Evolutionary conservation across 2,797 vertebrate species (phyloP), one percentile per base, ranked within the genome.

Genomic region (Molossus molossus): DNA sequence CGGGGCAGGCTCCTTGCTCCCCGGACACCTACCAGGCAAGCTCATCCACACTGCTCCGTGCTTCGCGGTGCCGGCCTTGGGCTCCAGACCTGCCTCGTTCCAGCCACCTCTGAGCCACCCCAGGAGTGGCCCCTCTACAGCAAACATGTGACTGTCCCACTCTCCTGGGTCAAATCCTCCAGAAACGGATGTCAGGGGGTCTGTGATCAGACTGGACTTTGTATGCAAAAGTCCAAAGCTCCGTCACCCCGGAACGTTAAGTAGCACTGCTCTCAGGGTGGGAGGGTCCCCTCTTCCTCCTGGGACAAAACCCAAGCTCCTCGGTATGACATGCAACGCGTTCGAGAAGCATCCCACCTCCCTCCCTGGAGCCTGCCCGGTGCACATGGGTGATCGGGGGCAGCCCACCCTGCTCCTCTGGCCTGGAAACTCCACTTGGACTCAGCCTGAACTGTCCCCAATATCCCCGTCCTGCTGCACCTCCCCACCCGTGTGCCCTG

Each of bases 11-110:
- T 76, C 4, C 11, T 77, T 9, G 0, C 3, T 2, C 9, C 9
- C 4, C 1, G 7, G 21, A n/a, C 8, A 20, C 0, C 1, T 9
- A 15, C 2, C 9, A 18, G 37, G 4, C 5, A 27, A 11, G 8
- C 29, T 50, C 23, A 2, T 1, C 2, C 21, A 9, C 1, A 1
- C 3, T 0, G 2, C 10, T 23, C 6, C 4, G 1, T n/a, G 1
- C 18, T 21, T 27, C 37, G 1, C 40, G 48, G 23, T 20, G 14
- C 50, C 3, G 0, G 1, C 60, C 48, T 3, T 4, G 45, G 21
- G 15, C n/a, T 45, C 25, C 29, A 12, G 11, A 2, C 13, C 75
- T 6, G 10, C 4, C 6, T 18, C 14, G 9, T 33, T 45, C 20
- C 29, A 57, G 6, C 21, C 21, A 5, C 27, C 45, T 1, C 18